Conservation (phyloP, 1,140 invertebrate species). For the Hestina assimilis region DNA sequence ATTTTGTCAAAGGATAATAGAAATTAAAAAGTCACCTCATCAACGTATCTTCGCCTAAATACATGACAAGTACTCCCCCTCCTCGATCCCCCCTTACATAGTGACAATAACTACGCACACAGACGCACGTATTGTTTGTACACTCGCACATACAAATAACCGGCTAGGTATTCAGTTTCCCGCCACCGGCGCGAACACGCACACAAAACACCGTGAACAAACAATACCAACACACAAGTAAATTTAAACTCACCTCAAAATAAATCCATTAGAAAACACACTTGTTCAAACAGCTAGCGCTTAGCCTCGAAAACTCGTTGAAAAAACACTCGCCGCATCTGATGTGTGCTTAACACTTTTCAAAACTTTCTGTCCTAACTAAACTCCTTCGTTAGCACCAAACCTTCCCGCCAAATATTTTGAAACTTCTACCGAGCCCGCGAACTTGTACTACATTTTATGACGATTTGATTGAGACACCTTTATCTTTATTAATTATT, state of each 20-base stretch:
- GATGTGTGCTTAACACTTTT: conserved; percentile 73
- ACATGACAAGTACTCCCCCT: conserved; percentile 75
- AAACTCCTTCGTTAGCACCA: conserved; percentile 45
- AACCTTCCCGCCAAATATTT: conserved; percentile 54
- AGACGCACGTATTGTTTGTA: conserved; percentile 51
- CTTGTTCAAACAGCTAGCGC: conserved; percentile 78
- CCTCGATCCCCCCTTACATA: conserved; percentile 64
- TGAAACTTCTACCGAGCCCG: conserved; percentile 27
- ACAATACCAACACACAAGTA: conserved; percentile 77
- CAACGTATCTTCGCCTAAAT: conserved; percentile 75
- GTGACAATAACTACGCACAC: conserved; percentile 74
- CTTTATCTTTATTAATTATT: conserved; percentile 8
- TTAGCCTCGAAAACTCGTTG: conserved; percentile 78
- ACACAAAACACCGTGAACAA: conserved; percentile 74
- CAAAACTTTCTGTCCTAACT: conserved; percentile 70
- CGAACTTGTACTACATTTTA: conserved; percentile 2
- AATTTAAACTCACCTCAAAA: conserved; percentile 79
- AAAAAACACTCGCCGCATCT: conserved; percentile 74
- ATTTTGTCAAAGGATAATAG: conserved; percentile 31
- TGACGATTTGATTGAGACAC: conserved; percentile 1
- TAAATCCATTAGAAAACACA: conserved; percentile 79
- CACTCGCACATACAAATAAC: conserved; percentile 59
- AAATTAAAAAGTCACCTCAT: conserved; percentile 76
- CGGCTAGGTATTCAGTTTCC: conserved; percentile 76
- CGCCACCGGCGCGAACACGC: conserved; percentile 73